A percentile compares a stretch with the other conserved stretches of the same genome.
phyloP scores from a whole-genome alignment of 1,140 invertebrate species.

The Anthonomus grandis region DNA sequence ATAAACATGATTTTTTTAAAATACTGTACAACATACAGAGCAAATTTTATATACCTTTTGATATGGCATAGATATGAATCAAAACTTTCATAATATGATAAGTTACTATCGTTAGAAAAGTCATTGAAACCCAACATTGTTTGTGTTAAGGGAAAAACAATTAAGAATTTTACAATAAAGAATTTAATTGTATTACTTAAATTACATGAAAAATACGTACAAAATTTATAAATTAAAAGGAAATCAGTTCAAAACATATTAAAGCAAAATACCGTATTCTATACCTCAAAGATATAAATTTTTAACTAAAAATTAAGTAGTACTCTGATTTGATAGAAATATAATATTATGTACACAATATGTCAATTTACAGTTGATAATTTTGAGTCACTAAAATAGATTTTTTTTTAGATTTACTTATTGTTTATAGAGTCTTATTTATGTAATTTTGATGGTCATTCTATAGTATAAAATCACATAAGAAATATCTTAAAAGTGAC shows the following conservation, averaged over 20 bases:
- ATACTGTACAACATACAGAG: slow-evolving; percentile 65
- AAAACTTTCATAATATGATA: slow-evolving; percentile 39
- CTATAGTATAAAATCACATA: too few relatives aligned
- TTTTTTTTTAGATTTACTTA: slow-evolving; percentile 19
- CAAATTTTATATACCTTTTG: slow-evolving; percentile 50
- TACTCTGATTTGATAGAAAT: slow-evolving; percentile 25
- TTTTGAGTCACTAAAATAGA: slow-evolving; percentile 24
- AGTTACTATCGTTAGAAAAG: slow-evolving; percentile 27
- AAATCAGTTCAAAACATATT: too few relatives aligned
- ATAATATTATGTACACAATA: slow-evolving; percentile 26
- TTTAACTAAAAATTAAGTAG: slow-evolving; percentile 7
- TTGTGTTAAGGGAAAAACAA: too few relatives aligned
- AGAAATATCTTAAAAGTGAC: too few relatives aligned
- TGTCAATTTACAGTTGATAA: slow-evolving; percentile 17
- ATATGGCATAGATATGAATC: slow-evolving; percentile 62
- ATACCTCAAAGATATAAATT: too few relatives aligned
- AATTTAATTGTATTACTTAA: too few relatives aligned
- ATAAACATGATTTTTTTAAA: slow-evolving; percentile 67
- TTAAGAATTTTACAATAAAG: too few relatives aligned
- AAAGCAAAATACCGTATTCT: too few relatives aligned
- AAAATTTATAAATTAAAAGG: too few relatives aligned
- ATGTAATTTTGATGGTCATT: slow-evolving; percentile 22
- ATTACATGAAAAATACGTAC: too few relatives aligned
- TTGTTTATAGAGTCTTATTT: slow-evolving; percentile 25
- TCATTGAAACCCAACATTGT: too few relatives aligned